phyloP scores from a whole-genome alignment of 2,113 vertebrate genomes.

The Vombatus ursinus region DNA sequence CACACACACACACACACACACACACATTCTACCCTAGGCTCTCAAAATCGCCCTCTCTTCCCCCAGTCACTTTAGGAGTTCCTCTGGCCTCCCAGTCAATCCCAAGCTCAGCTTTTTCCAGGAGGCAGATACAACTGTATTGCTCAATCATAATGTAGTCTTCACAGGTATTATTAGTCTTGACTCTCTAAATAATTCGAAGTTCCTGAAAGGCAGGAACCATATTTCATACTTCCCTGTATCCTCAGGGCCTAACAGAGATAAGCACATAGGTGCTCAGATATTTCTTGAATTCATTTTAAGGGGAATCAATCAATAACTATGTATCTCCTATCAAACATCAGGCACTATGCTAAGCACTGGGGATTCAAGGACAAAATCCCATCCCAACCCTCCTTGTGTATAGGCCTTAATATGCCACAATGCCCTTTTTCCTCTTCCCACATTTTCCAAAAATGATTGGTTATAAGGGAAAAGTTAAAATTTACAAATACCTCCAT shows the following conservation, averaged over 20 bases:
- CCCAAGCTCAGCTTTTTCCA: background rate
- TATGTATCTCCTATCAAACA: background rate
- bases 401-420: background rate
- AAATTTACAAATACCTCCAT: background rate
- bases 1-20: no score
- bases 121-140: background rate
- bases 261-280: background rate
- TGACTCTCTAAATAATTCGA: background rate
- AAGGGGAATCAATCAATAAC: background rate
- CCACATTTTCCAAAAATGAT: background rate
- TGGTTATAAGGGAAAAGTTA: background rate
- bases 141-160: background rate
- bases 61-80: background rate
- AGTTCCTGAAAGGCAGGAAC: constrained; percentile 51
- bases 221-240: background rate
- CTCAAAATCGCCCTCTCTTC: background rate
- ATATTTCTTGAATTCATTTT: background rate
- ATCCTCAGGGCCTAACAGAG: background rate
- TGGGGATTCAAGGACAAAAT: background rate
- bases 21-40: background rate
- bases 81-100: background rate
- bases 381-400: background rate
- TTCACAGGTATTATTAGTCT: background rate
- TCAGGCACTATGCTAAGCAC: background rate
- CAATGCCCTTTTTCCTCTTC: background rate